A percentile compares a stretch with the other conserved stretches of the same genome.
These are phyloP conservation scores for Brachionus rubens DNA, from an alignment of 1,140 invertebrate genomes.

Conservation along the genomic window DNA sequence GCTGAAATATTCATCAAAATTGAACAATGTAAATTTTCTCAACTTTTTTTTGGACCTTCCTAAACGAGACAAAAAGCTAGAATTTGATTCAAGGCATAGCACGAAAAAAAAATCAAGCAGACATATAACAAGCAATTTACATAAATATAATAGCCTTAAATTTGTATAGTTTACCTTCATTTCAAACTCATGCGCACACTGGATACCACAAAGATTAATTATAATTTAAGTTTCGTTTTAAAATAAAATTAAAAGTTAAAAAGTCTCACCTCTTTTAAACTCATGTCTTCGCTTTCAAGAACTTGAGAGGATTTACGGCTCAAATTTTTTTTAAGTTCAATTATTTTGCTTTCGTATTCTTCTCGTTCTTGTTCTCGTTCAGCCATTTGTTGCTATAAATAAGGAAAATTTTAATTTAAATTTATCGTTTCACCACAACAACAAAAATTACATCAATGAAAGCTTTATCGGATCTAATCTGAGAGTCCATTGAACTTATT, in stretches of 20 bases:
- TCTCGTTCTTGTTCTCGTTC: slow-evolving; percentile 42
- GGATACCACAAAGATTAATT: neutral
- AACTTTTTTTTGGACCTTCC: too few relatives aligned
- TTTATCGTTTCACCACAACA: neutral
- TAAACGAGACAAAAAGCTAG: too few relatives aligned
- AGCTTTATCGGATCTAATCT: slow-evolving; percentile 27
- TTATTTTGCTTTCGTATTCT: slow-evolving; percentile 41
- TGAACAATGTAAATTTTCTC: too few relatives aligned
- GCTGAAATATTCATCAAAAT: too few relatives aligned
- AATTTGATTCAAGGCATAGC: too few relatives aligned
- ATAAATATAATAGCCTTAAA: neutral
- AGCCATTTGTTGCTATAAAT: slow-evolving; percentile 33
- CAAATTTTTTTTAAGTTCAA: neutral
- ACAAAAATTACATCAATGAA: slow-evolving; percentile 36
- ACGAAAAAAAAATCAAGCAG: neutral
- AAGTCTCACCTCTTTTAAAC: slow-evolving; percentile 4
- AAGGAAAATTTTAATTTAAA: neutral
- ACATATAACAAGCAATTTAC: neutral
- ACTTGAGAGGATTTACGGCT: neutral
- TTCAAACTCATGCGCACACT: slow-evolving; percentile 34
- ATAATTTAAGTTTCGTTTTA: neutral
- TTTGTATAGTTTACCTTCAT: slow-evolving; percentile 37
- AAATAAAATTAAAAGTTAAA: neutral
- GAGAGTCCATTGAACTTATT: slow-evolving; percentile 35
- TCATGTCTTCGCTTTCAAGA: neutral